These are phyloP conservation scores for Pristiophorus japonicus DNA, from an alignment of 2,113 vertebrate genomes.

Conservation along the genomic window DNA sequence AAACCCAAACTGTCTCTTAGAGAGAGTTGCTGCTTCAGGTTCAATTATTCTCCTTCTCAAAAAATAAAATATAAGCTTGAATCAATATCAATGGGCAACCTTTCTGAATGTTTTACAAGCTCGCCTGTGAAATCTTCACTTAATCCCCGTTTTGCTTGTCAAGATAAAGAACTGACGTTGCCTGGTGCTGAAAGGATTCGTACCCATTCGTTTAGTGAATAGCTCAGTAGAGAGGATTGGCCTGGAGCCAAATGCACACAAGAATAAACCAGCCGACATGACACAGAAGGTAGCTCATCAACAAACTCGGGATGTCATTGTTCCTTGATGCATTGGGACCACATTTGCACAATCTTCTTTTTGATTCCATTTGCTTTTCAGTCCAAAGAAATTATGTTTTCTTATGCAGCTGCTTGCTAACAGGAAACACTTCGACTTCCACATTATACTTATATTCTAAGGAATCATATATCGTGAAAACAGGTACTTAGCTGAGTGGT, in stretches of 20 bases:
- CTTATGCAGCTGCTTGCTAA: not conserved
- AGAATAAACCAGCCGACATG: not conserved
- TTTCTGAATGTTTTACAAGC: not conserved
- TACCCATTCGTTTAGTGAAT: not conserved
- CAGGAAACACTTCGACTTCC: not conserved
- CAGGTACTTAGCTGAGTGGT: not conserved
- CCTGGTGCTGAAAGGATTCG: not conserved
- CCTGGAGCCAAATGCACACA: not conserved
- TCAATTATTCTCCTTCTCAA: not conserved
- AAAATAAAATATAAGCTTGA: not conserved
- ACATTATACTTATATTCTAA: not conserved
- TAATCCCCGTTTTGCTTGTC: not conserved
- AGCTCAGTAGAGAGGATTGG: not conserved
- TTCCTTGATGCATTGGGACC: not conserved
- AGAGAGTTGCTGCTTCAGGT: not conserved
- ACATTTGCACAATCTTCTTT: not conserved
- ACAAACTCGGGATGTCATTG: not conserved
- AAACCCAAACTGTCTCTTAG: too few relatives aligned
- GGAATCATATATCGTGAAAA: not conserved
- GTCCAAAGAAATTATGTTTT: not conserved
- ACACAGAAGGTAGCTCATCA: not conserved
- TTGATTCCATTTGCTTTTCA: not conserved
- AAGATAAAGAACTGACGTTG: not conserved
- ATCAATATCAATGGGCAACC: not conserved
- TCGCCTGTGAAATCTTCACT: not conserved